Percentiles rank a stretch among this genome's conserved stretches.
Conservation (phyloP, 1,140 invertebrate species). For the Meteorus sp. region DNA sequence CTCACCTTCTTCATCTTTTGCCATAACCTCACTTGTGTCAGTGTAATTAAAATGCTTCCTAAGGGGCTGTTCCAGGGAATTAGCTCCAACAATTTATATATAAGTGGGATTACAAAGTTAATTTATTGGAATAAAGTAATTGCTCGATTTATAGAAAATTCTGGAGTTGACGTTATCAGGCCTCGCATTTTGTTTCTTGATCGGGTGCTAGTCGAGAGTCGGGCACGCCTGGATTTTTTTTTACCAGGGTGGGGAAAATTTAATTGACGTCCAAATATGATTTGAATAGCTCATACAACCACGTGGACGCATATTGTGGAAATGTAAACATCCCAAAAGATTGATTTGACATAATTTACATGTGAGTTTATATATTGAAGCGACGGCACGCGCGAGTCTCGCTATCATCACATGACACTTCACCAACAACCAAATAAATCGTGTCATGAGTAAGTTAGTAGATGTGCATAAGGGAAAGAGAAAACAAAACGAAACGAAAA, state of each 20-base stretch:
- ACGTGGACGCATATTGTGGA: neutral
- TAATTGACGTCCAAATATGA: no score
- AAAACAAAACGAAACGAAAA: neutral
- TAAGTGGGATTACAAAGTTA: conserved; percentile 37
- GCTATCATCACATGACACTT: conserved; percentile 48
- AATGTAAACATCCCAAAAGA: conserved; percentile 4
- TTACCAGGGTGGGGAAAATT: no score
- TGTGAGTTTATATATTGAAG: conserved; percentile 6
- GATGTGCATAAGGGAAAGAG: conserved; percentile 7
- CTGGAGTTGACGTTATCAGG: no score
- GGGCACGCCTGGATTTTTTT: no score
- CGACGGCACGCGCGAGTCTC: conserved; percentile 27
- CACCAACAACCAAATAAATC: conserved; percentile 40
- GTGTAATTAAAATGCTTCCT: conserved; percentile 42
- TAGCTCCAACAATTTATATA: conserved; percentile 41
- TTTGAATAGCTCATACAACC: no score
- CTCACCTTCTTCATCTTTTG: neutral
- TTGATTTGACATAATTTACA: conserved; percentile 35
- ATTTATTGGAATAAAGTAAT: conserved; percentile 26
- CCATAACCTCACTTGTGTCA: conserved; percentile 29
- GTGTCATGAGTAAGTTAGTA: neutral
- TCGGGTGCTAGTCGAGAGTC: no score
- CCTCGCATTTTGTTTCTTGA: no score
- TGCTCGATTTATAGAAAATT: neutral
- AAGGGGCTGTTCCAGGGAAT: conserved; percentile 36